Evolutionary conservation across 2,797 vertebrate species (phyloP).

Genomic region (Platyrinchus mystaceus): DNA sequence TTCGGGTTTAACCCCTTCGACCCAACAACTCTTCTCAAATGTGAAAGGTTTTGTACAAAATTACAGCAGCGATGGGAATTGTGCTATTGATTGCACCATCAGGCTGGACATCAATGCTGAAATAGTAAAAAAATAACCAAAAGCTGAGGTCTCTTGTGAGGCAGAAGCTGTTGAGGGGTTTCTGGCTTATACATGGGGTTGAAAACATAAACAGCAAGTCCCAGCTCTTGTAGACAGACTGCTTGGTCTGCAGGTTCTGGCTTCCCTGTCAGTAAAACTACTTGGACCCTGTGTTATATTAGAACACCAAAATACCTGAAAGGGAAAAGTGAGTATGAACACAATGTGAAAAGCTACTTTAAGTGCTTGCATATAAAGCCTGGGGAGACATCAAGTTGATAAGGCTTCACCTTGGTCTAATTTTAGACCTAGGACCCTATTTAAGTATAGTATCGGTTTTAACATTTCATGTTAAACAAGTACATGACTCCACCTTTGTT

Average conservation of each 20-base stretch:
- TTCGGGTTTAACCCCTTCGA: not conserved
- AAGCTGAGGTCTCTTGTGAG: not conserved
- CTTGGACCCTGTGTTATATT: not conserved
- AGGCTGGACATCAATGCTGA: not conserved
- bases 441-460: not conserved
- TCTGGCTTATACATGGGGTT: not conserved
- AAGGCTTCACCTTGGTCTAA: not conserved
- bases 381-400: not conserved
- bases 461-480: not conserved
- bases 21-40: fast-evolving
- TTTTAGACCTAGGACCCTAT: not conserved
- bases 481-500: fast-evolving
- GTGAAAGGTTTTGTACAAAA: not conserved
- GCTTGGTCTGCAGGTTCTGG: not conserved
- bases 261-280: not conserved
- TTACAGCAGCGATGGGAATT: fast-evolving
- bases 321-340: not conserved
- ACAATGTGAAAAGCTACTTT: not conserved
- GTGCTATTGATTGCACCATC: fast-evolving
- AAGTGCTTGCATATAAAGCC: not conserved
- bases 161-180: not conserved
- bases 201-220: not conserved
- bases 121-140: not conserved
- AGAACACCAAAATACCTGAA: not conserved
- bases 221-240: too few species aligned